A percentile compares a stretch with the other conserved stretches of the same genome.
phyloP scores from a whole-genome alignment of 2,888 invertebrate genomes.

The Drosophila yooni region DNA sequence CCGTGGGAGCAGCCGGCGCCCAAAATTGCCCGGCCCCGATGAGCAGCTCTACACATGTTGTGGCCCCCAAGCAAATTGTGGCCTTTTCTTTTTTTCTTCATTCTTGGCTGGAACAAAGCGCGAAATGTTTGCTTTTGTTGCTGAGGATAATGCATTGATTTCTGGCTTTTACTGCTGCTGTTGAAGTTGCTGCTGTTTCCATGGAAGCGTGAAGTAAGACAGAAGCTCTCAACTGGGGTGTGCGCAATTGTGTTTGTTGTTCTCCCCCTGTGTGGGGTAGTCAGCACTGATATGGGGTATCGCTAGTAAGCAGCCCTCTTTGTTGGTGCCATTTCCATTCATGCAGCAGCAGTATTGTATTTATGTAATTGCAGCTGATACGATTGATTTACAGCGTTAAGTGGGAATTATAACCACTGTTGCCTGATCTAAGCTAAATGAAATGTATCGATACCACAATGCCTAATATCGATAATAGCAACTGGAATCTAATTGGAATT shows the following conservation, averaged over 20 bases:
- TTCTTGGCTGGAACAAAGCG: conserved; percentile 49
- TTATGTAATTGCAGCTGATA: conserved; percentile 40
- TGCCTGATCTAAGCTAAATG: neutral
- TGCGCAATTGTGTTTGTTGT: conserved; percentile 44
- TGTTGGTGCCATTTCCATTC: conserved; percentile 34
- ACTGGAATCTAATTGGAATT: neutral
- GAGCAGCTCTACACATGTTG: conserved; percentile 46
- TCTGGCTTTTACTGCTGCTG: conserved; percentile 56
- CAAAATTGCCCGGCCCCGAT: conserved; percentile 51
- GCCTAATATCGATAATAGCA: neutral
- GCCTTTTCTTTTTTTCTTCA: conserved; percentile 25
- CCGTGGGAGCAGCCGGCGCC: conserved; percentile 68
- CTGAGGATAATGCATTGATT: conserved; percentile 73
- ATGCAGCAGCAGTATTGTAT: conserved; percentile 26
- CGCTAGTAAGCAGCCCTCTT: conserved; percentile 27
- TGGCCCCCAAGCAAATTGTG: conserved; percentile 24
- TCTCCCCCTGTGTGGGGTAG: conserved; percentile 24
- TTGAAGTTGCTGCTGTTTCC: conserved; percentile 38
- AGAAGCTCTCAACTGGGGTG: conserved; percentile 59
- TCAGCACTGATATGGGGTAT: conserved; percentile 11
- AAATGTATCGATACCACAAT: conserved; percentile 9
- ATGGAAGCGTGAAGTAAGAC: conserved; percentile 70
- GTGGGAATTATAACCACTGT: neutral
- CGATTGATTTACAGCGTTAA: conserved; percentile 25
- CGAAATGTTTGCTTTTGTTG: conserved; percentile 48